phyloP scores from a whole-genome alignment of 2,888 invertebrate species.

The Acanthoscelides obtectus region DNA sequence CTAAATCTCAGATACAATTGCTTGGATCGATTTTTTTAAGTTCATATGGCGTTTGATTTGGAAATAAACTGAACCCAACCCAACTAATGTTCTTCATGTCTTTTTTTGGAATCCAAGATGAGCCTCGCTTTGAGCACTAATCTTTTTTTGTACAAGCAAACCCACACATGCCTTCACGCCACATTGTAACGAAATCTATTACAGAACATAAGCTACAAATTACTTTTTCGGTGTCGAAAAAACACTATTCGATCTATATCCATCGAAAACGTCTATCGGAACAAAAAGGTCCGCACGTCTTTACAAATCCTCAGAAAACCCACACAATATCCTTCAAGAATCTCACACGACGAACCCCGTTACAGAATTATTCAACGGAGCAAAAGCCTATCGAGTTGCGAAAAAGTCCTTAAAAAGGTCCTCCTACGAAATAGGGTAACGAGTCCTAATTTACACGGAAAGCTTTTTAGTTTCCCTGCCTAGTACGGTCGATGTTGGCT shows the following conservation, averaged over 20 bases:
- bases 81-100: too few species aligned
- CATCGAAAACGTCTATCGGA: not conserved
- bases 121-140: too few species aligned
- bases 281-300: not conserved
- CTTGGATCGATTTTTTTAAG: too few species aligned
- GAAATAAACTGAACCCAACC: too few species aligned
- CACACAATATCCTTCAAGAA: not conserved
- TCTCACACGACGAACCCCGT: not conserved
- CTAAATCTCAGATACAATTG: too few species aligned
- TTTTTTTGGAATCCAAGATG: too few species aligned
- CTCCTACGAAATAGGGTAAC: not conserved
- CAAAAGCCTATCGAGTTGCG: not conserved
- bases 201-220: not conserved
- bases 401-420: not conserved
- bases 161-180: not conserved
- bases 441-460: not conserved
- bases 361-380: not conserved
- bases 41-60: too few species aligned
- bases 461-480: not conserved
- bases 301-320: not conserved
- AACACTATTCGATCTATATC: not conserved
- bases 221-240: not conserved
- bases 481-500: not conserved
- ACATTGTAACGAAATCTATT: not conserved
- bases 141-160: not conserved